Evolutionary conservation across 2,888 invertebrate species (phyloP).

Genomic region (Diachrysia chrysitis): DNA sequence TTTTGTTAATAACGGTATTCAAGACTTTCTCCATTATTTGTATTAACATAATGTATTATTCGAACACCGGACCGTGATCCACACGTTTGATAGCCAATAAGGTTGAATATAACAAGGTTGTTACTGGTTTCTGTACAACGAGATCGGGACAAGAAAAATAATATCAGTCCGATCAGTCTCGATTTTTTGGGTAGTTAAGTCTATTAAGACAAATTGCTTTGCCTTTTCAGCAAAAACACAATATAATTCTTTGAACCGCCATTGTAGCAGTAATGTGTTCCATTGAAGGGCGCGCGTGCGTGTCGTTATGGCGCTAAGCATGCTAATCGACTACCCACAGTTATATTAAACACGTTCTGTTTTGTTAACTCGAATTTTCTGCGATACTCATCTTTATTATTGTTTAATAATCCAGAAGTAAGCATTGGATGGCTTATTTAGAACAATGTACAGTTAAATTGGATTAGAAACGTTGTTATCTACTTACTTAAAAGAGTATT

Average conservation of each 20-base stretch:
- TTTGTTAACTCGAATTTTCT: conserved; percentile 39
- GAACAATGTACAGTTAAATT: conserved; percentile 37
- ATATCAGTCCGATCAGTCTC: conserved; percentile 12
- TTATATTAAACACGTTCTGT: conserved; percentile 46
- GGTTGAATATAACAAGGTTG: conserved; percentile 8
- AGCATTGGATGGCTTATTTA: conserved; percentile 18
- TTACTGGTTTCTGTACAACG: conserved; percentile 5
- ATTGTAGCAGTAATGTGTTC: conserved; percentile 32
- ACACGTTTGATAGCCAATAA: conserved; percentile 9
- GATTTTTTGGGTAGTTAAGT: conserved; percentile 28
- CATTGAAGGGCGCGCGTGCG: conserved; percentile 58
- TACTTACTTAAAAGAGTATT: background rate
- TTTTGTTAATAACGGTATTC: conserved; percentile 47
- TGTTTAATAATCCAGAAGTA: conserved; percentile 39
- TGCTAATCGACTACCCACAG: conserved; percentile 41
- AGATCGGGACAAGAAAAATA: conserved; percentile 19
- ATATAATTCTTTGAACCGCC: conserved; percentile 33
- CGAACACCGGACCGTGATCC: conserved; percentile 25
- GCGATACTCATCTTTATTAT: conserved; percentile 46
- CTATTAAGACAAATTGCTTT: conserved; percentile 25
- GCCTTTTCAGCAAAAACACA: conserved; percentile 26
- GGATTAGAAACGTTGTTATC: conserved; percentile 16
- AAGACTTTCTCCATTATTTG: conserved; percentile 57
- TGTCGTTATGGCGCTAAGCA: conserved; percentile 42
- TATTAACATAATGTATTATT: conserved; percentile 34